Percentiles rank a stretch among this genome's conserved stretches.
Conservation (phyloP, 1,140 invertebrate genomes). For the Anoplolepis gracilipes region DNA sequence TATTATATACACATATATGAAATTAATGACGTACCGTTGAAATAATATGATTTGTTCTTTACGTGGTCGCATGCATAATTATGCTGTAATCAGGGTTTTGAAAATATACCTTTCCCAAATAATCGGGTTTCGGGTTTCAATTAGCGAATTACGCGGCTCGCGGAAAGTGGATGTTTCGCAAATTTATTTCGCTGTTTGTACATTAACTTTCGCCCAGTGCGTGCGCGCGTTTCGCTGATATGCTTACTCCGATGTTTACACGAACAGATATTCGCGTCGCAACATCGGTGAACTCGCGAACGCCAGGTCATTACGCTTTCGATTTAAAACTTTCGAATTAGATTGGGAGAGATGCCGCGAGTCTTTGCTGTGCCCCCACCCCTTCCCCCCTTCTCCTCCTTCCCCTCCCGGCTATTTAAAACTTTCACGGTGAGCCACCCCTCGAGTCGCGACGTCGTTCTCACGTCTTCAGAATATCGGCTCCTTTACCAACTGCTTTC, state of each 20-base stretch:
- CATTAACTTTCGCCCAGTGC: background rate
- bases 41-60: conserved; percentile 31
- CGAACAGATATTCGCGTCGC: background rate
- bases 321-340: conserved; percentile 78
- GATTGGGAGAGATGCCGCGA: conserved; percentile 64
- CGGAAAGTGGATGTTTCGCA: background rate
- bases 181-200: conserved; percentile 11
- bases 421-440: conserved; percentile 38
- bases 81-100: background rate
- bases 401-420: conserved; percentile 57
- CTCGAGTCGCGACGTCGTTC: conserved; percentile 7
- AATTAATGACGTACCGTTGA: conserved; percentile 1
- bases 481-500: conserved; percentile 31
- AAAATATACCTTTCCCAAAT: background rate
- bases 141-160: conserved; percentile 5
- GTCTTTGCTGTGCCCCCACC: conserved; percentile 54
- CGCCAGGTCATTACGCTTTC: conserved; percentile 58
- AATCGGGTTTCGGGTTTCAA: conserved; percentile 27
- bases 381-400: no score
- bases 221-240: background rate
- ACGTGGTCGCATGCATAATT: conserved; percentile 1
- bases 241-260: background rate
- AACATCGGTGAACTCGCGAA: background rate
- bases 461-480: conserved; percentile 27
- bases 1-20: background rate